Base-by-base conservation (phyloP, 2,797 vertebrate species). In the Notamacropus eugenii region DNA sequence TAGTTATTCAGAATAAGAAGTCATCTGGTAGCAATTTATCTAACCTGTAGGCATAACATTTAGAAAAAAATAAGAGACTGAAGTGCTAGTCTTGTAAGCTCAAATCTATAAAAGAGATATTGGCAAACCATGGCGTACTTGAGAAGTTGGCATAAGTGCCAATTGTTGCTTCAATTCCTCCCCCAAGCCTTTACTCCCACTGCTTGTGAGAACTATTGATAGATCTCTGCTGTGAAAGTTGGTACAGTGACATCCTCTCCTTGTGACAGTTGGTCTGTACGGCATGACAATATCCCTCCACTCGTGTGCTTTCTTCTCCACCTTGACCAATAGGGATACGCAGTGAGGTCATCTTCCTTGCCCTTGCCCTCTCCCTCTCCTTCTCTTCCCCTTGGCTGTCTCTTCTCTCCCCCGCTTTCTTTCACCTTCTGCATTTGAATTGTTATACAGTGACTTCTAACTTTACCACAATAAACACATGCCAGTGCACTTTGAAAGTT, bases 201-300 rank as follows among this genome's bases (percentile, higher is more conserved):
- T 94, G 22, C 67, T 91, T 93, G 59, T 95, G 92, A 90, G 94
- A 96, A 34, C 40, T 54, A 24, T 82, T 95, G 74, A 16, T 31
- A 62, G 4, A 92, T 40, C 9, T 93, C 94, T 93, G 54, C 19
- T 6, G 29, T 57, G 91, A 93, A 19, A 40, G 52, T 93, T 54
- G 40, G 34, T 40, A 28, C 10, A 92, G 22, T 92, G 57, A 40
- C 9, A 55, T 16, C 0, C 4, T 54, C 87, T 56, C 10, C 91
- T n/a, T 3, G 5, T 40, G 50, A 27, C 54, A 55, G 19, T 4
- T 93, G 12, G 40, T 82, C n/a, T 46, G 27, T 46, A 46, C 2
- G 74, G 2, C 22, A 46, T 24, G n/a, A 22, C 4, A 31, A 46
- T 82, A 27, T 9, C 19, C 19, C 2, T 74, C 1, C 16, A 74